phyloP scores from a whole-genome alignment of 2,888 invertebrate species.

The Amblyjoppa fuscipennis region DNA sequence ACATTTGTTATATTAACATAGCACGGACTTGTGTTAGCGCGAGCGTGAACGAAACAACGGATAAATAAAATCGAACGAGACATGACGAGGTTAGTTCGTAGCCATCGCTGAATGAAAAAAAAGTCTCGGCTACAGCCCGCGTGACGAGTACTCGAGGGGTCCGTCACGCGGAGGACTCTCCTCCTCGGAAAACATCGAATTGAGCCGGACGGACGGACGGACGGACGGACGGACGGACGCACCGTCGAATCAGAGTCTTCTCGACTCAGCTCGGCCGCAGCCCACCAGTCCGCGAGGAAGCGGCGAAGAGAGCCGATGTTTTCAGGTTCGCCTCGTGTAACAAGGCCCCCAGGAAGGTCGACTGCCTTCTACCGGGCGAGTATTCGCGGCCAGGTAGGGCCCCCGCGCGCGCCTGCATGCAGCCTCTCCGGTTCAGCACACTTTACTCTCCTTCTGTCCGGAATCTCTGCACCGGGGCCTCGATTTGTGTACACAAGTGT shows the following conservation, averaged over 20 bases:
- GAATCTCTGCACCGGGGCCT: too few species aligned
- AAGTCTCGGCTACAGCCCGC: conserved; percentile 34
- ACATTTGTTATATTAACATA: not conserved
- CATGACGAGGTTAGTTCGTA: conserved; percentile 26
- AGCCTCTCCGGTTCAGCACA: conserved; percentile 11
- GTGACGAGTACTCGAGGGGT: conserved; percentile 48
- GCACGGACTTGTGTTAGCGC: not conserved
- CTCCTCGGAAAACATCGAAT: conserved; percentile 19
- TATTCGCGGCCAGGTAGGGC: conserved; percentile 69
- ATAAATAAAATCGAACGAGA: not conserved
- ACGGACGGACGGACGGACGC: not conserved
- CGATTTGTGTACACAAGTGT: not conserved
- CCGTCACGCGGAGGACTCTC: conserved; percentile 24
- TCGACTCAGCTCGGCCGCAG: conserved; percentile 40
- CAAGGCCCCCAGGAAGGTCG: conserved; percentile 83
- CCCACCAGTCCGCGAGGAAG: conserved; percentile 50
- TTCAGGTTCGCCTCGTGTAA: conserved; percentile 79
- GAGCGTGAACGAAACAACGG: not conserved
- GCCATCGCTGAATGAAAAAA: conserved; percentile 41
- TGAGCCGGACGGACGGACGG: not conserved
- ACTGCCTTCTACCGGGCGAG: conserved; percentile 72
- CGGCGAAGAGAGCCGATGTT: conserved; percentile 73
- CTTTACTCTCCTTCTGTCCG: not conserved
- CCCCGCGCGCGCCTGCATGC: not conserved
- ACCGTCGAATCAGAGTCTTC: conserved; percentile 45